Percentiles rank a stretch among this genome's conserved stretches.
These are phyloP conservation scores for Cyanoramphus novaezelandiae DNA, from an alignment of 2,113 vertebrate genomes.

Conservation along the genomic window DNA sequence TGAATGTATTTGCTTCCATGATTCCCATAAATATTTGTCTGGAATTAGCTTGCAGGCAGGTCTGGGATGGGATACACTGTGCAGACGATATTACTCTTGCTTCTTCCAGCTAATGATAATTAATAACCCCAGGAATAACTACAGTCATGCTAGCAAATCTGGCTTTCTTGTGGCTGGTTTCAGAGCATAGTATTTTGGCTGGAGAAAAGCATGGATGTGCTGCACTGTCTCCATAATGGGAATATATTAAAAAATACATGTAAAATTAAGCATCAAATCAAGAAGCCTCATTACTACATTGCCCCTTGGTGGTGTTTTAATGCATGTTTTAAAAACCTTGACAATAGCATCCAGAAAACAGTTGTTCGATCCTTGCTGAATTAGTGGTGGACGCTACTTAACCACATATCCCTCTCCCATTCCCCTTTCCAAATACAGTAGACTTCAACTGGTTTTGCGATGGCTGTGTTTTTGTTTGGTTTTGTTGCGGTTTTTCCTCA, in stretches of 20 bases:
- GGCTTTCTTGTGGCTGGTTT: neutral
- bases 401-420: rapidly evolving
- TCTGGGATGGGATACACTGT: rapidly evolving
- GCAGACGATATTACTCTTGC: neutral
- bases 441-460: neutral
- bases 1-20: neutral
- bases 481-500: neutral
- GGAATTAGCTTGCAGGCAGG: neutral
- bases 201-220: neutral
- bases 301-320: neutral
- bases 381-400: neutral
- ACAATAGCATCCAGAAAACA: neutral
- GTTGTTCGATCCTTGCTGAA: neutral
- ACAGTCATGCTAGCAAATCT: rapidly evolving
- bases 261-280: neutral
- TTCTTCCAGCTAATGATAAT: neutral
- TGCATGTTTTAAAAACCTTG: neutral
- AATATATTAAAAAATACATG: neutral
- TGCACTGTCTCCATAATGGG: neutral
- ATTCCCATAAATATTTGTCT: neutral
- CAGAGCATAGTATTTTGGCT: neutral
- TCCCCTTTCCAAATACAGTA: neutral
- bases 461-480: neutral
- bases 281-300: neutral
- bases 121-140: neutral